phyloP scores from a whole-genome alignment of 2,113 vertebrate species.

The Tursiops truncatus region DNA sequence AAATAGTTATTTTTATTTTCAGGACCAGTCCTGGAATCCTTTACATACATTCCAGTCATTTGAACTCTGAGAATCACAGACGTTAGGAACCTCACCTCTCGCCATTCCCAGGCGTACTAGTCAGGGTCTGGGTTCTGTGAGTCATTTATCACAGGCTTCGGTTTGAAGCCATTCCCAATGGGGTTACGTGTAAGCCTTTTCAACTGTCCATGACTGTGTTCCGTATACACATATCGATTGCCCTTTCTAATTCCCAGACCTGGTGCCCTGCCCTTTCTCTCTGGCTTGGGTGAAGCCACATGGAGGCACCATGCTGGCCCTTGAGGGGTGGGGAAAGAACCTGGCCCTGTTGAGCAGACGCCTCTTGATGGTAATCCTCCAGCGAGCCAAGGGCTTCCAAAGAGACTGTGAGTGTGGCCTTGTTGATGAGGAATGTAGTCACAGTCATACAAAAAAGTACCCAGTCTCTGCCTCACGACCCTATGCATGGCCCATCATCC shows the following conservation, averaged over 20 bases:
- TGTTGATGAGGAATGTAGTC: constrained; percentile 55
- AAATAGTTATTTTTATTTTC: background rate
- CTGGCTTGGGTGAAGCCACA: constrained; percentile 43
- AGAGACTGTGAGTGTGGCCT: constrained; percentile 68
- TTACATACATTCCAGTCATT: background rate
- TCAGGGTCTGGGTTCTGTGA: constrained; percentile 36
- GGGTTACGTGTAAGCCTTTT: constrained; percentile 61
- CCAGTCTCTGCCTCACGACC: constrained; percentile 50
- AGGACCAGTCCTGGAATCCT: background rate
- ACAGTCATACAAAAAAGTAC: constrained; percentile 53
- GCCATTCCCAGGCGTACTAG: background rate
- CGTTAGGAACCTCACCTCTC: background rate
- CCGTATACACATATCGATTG: constrained; percentile 53
- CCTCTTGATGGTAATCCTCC: constrained; percentile 62
- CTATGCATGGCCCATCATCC: constrained; percentile 74
- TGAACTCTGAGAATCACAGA: background rate
- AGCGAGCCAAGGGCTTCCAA: constrained; percentile 51
- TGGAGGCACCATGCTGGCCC: constrained; percentile 39
- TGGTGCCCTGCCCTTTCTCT: constrained; percentile 47
- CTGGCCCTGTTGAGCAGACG: constrained; percentile 23
- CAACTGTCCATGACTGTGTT: constrained; percentile 60
- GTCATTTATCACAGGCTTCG: constrained; percentile 11
- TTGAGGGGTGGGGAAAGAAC: constrained; percentile 34
- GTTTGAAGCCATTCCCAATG: constrained; percentile 48
- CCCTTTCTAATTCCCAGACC: constrained; percentile 26